These are phyloP conservation scores for Regulus satrapa DNA, from an alignment of 2,113 vertebrate genomes.

Conservation along the genomic window DNA sequence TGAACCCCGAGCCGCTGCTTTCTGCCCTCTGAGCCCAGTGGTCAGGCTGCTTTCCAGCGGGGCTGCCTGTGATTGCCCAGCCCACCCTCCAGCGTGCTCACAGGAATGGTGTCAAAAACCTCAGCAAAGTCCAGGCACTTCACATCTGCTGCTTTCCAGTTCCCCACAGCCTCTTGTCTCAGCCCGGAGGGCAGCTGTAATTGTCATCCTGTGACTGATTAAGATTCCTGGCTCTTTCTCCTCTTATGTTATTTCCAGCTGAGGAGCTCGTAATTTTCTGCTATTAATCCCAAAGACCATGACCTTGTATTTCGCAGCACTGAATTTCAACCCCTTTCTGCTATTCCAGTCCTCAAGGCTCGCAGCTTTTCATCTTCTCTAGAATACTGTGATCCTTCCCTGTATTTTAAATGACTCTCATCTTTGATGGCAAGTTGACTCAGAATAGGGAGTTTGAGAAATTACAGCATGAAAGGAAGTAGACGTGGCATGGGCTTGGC, in stretches of 20 bases:
- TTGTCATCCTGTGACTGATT: conserved; percentile 42
- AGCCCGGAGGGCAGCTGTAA: conserved; percentile 17
- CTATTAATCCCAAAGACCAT: conserved; percentile 37
- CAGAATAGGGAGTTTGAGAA: conserved; percentile 20
- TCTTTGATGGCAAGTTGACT: conserved; percentile 48
- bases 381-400: neutral
- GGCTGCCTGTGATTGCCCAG: neutral
- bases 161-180: neutral
- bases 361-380: conserved; percentile 9
- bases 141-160: neutral
- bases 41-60: neutral
- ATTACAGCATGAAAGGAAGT: conserved; percentile 47
- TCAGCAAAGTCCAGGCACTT: neutral
- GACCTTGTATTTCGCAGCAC: conserved; percentile 8
- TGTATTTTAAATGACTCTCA: conserved; percentile 29
- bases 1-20: neutral
- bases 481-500: conserved; percentile 30
- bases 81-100: neutral
- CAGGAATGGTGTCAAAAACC: neutral
- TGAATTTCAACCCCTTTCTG: neutral
- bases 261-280: conserved; percentile 27
- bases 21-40: neutral
- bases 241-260: conserved; percentile 15
- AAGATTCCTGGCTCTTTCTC: conserved; percentile 38
- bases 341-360: conserved; percentile 16